phyloP scores from a whole-genome alignment of 2,888 invertebrate genomes.

The Drosophila pseudotakahashii region DNA sequence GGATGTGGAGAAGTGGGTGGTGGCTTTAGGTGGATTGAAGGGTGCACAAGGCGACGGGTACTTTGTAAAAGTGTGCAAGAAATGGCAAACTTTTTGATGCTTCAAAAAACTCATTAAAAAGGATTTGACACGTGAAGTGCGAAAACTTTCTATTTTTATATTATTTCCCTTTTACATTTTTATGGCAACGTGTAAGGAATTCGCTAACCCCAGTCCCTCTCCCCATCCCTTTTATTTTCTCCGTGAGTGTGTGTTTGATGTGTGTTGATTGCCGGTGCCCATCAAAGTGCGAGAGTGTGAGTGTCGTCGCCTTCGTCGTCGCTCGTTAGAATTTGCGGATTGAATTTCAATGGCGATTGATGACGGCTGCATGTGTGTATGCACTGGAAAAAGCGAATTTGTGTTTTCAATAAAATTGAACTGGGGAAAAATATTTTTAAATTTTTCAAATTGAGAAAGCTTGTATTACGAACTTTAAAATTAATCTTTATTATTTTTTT shows the following conservation, averaged over 20 bases:
- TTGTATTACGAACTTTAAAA: too few species aligned
- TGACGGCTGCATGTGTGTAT: slow-evolving; percentile 49
- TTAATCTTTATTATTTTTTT: too few species aligned
- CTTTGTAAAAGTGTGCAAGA: slow-evolving; percentile 65
- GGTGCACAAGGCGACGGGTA: slow-evolving; percentile 11
- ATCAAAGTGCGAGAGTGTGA: slow-evolving; percentile 56
- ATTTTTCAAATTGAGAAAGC: too few species aligned
- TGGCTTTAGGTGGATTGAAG: not conserved
- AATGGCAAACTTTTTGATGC: slow-evolving; percentile 81
- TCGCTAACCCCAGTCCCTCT: not conserved
- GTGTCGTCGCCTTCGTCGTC: slow-evolving; percentile 54
- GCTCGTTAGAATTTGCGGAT: slow-evolving; percentile 71
- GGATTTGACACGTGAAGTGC: slow-evolving; percentile 82
- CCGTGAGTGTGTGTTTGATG: slow-evolving; percentile 47
- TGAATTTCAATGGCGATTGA: slow-evolving; percentile 80
- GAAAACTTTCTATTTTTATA: slow-evolving; percentile 80
- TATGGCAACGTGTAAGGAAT: slow-evolving; percentile 74
- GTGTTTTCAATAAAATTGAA: too few species aligned
- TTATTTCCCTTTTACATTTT: slow-evolving; percentile 80
- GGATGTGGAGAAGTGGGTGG: slow-evolving; percentile 18
- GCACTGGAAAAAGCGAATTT: too few species aligned
- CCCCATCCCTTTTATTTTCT: not conserved
- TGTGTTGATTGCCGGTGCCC: slow-evolving; percentile 68
- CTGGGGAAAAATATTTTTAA: too few species aligned
- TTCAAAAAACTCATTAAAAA: slow-evolving; percentile 82